phyloP scores from a whole-genome alignment of 2,888 invertebrate species.

The Drosophila paramelanica region DNA sequence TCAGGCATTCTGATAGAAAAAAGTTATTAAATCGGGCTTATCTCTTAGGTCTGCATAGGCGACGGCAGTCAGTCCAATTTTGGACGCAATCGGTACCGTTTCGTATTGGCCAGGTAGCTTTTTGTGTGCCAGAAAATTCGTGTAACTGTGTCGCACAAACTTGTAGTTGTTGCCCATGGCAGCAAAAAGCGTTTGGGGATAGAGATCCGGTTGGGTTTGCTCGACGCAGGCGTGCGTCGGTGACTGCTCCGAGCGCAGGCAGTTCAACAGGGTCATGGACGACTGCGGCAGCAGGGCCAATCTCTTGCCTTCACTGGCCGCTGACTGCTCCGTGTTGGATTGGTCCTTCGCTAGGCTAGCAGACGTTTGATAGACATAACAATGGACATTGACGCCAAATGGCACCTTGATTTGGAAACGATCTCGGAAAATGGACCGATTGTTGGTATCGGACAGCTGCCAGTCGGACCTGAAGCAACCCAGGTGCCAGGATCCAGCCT shows the following conservation, averaged over 20 bases:
- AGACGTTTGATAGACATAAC: slow-evolving; percentile 18
- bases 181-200: not conserved
- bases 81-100: slow-evolving; percentile 10
- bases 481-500: not conserved
- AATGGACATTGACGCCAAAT: not conserved
- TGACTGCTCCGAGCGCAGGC: not conserved
- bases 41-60: slow-evolving; percentile 20
- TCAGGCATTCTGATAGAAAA: not conserved
- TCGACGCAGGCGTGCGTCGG: not conserved
- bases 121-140: slow-evolving; percentile 22
- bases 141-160: slow-evolving; percentile 41
- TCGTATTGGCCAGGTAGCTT: slow-evolving; percentile 15
- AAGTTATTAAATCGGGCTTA: not conserved
- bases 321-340: not conserved
- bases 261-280: slow-evolving; percentile 7
- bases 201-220: fast-evolving
- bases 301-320: not conserved
- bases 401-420: not conserved
- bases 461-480: not conserved
- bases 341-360: no score
- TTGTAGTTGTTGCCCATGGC: slow-evolving; percentile 14
- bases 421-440: not conserved
- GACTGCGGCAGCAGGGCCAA: slow-evolving; percentile 8
- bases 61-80: slow-evolving; percentile 13
- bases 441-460: not conserved